Conservation (phyloP, 2,797 vertebrate genomes). For the Pangasius sanitwongsei region DNA sequence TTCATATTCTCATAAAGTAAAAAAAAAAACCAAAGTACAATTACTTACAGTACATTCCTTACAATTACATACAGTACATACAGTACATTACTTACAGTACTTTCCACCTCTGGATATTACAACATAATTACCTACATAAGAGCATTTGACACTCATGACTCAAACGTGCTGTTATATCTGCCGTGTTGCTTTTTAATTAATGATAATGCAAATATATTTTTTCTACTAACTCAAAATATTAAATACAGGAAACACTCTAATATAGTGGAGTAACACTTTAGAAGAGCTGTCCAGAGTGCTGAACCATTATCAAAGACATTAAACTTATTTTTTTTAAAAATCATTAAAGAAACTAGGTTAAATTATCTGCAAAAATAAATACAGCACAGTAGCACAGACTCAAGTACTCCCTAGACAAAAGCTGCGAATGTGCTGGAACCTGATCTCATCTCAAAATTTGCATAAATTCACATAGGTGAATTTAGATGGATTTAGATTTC, state of each 20-base stretch:
- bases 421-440: neutral
- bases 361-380: neutral
- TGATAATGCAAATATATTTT: neutral
- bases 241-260: neutral
- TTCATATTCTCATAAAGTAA: neutral
- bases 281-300: constrained; percentile 55
- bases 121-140: neutral
- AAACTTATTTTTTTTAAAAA: neutral
- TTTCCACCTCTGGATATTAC: neutral
- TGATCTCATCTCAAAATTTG: neutral
- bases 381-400: neutral
- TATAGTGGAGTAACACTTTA: neutral
- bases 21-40: neutral
- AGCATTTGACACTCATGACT: neutral
- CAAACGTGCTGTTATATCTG: neutral
- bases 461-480: neutral
- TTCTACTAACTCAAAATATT: neutral
- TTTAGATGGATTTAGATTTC: neutral
- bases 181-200: neutral
- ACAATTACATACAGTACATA: too few species aligned
- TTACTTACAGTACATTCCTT: neutral
- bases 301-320: constrained; percentile 27
- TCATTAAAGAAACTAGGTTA: neutral
- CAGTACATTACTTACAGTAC: too few species aligned
- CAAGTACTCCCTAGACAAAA: neutral